Base-by-base conservation (phyloP, 2,113 vertebrate species). In the Coracopsis vasa region DNA sequence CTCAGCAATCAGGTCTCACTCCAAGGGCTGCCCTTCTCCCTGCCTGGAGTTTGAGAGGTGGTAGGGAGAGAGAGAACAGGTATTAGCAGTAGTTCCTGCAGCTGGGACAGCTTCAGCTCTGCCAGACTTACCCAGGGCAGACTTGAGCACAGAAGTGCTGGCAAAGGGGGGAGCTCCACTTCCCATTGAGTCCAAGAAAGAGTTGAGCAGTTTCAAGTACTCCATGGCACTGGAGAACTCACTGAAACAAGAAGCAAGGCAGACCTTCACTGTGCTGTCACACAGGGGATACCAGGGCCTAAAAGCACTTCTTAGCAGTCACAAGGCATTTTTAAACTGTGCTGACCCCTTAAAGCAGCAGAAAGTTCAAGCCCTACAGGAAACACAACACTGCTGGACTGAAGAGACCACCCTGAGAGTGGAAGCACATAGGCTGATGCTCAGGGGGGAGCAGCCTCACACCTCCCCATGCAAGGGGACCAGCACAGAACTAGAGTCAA, bases 141-240 rank as follows among this genome's bases (percentile, higher is more conserved):
- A 98, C 88, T 97, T 97, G 84, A 98, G 96, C n/a, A 98, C 96
- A 6, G 97, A 98, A 79, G 8, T 96, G 87, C 94, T 97, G 86
- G 97, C 97, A 80, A 98, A 98, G 28, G 98, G 98, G 0, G 98
- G 93, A 15, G 94, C 86, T 89, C 97, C 95, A 16, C 97, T 96
- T 65, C 98, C 98, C 96, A 98, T 97, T 0, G 98, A 98, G 88
- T 99, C 99, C 77, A 99, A 99, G 65, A 99, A 99, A 78, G 98
- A 99, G 91, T 98, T 99, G 92, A 99, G 97, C 94, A 99, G 93
- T 80, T 98, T 99, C 92, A 99, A 97, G 94, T 99, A 99, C 91
- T 99, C 99, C 87, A 99, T 94, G 25, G 99, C 99, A 60, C 97
- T 95, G 16, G 98, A 98, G 95, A 99, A 99, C 95, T 99, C 99